Conservation (phyloP, 2,888 invertebrate species). For the Nemoura dubitans region DNA sequence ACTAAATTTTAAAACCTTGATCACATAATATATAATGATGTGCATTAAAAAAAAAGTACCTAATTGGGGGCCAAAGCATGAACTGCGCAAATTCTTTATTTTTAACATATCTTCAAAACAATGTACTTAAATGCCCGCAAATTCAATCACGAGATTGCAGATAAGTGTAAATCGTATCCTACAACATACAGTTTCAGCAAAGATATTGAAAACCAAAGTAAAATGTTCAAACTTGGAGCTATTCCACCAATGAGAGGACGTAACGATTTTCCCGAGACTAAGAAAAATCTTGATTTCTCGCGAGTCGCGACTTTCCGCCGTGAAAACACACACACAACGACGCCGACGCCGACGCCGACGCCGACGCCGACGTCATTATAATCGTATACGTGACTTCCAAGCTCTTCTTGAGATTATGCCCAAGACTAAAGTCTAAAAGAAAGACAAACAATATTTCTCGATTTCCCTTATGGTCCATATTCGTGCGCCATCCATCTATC, state of each 20-base stretch:
- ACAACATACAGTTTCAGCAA: background rate
- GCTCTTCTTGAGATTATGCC: slow-evolving; percentile 13
- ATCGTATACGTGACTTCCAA: slow-evolving; percentile 34
- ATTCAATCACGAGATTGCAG: no score
- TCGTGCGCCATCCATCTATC: slow-evolving; percentile 27
- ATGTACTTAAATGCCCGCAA: no score
- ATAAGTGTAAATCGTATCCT: no score
- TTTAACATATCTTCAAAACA: no score
- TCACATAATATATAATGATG: no score
- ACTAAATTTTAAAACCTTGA: no score
- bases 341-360: background rate
- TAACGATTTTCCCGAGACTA: background rate
- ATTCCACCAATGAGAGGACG: background rate
- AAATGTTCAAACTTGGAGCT: background rate
- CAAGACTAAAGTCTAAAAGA: background rate
- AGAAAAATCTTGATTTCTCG: slow-evolving; percentile 1
- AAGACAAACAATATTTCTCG: slow-evolving; percentile 22
- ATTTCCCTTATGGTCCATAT: slow-evolving; percentile 32
- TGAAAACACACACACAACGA: background rate
- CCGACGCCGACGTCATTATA: slow-evolving; percentile 34
- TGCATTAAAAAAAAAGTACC: no score
- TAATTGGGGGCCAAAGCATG: no score
- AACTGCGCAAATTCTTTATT: no score
- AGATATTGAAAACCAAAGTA: background rate
- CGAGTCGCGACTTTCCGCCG: background rate